phyloP scores from a whole-genome alignment of 1,140 invertebrate genomes.

The Oryzaephilus surinamensis region DNA sequence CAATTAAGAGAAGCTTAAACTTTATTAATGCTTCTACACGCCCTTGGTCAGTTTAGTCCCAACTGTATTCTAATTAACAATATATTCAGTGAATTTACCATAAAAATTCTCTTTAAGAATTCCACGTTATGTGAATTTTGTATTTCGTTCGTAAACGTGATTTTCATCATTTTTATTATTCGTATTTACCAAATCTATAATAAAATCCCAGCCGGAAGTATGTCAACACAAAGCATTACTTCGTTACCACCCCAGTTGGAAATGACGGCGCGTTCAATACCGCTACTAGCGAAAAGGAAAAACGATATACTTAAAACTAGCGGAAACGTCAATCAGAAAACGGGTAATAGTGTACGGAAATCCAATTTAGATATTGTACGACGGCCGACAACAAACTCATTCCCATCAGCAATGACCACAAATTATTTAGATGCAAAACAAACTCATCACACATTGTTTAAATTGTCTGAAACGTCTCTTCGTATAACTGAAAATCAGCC shows the following conservation, averaged over 20 bases:
- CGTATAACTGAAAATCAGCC: slow-evolving; percentile 19
- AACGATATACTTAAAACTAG: slow-evolving; percentile 1
- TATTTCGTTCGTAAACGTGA: too few relatives aligned
- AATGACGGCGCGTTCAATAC: slow-evolving; percentile 21
- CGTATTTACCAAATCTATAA: too few relatives aligned
- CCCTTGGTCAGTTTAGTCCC: slow-evolving; percentile 10
- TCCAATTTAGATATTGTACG: too few relatives aligned
- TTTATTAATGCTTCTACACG: too few relatives aligned
- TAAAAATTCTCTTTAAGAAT: too few relatives aligned
- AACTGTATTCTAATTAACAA: slow-evolving; percentile 18
- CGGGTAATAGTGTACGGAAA: too few relatives aligned
- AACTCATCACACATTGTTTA: too few relatives aligned
- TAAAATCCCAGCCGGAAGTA: slow-evolving; percentile 8
- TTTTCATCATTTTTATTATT: too few relatives aligned
- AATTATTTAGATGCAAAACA: slow-evolving; percentile 1
- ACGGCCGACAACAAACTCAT: too few relatives aligned
- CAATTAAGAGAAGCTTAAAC: slow-evolving; percentile 24
- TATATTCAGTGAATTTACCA: slow-evolving; percentile 6
- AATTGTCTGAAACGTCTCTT: slow-evolving; percentile 26
- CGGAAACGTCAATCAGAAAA: too few relatives aligned
- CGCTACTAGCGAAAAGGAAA: slow-evolving; percentile 8
- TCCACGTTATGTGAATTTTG: too few relatives aligned
- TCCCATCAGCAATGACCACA: too few relatives aligned
- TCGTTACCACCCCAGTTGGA: slow-evolving; percentile 25
- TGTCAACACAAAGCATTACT: slow-evolving; percentile 28